A percentile compares a stretch with the other conserved stretches of the same genome.
Conservation (phyloP, 2,113 vertebrate species). For the Naja naja region DNA sequence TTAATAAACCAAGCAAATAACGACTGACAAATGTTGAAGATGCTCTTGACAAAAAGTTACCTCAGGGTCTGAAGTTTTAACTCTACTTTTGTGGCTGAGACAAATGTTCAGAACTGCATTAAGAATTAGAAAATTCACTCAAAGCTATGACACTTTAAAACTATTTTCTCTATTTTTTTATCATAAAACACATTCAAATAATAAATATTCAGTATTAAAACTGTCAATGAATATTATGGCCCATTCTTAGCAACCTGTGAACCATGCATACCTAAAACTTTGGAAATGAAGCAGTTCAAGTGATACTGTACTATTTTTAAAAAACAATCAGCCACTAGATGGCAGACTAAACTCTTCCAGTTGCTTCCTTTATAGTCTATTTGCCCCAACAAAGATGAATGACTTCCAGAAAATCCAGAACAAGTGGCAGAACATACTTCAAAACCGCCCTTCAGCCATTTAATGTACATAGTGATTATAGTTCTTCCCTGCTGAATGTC, state of each 20-base stretch:
- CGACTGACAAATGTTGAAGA: neutral
- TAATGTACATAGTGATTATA: neutral
- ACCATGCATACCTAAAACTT: neutral
- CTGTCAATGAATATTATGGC: neutral
- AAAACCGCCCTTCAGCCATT: neutral
- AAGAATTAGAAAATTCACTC: neutral
- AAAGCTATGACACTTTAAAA: neutral
- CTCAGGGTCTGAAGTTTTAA: neutral
- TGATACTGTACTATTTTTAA: neutral
- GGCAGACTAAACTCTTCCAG: slow-evolving; percentile 55
- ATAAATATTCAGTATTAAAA: neutral
- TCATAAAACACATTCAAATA: neutral
- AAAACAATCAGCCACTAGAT: slow-evolving; percentile 50
- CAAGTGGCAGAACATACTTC: neutral
- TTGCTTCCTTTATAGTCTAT: neutral
- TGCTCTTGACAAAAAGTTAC: neutral
- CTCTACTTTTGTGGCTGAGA: neutral
- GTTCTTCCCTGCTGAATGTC: neutral
- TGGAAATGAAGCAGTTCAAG: neutral
- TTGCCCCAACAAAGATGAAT: neutral
- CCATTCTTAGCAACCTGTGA: neutral
- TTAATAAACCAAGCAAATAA: neutral
- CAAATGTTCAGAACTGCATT: neutral
- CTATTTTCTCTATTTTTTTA: neutral
- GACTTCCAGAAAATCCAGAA: neutral